Evolutionary conservation across 2,888 invertebrate species (phyloP).

Genomic region (Mythimna albipuncta): DNA sequence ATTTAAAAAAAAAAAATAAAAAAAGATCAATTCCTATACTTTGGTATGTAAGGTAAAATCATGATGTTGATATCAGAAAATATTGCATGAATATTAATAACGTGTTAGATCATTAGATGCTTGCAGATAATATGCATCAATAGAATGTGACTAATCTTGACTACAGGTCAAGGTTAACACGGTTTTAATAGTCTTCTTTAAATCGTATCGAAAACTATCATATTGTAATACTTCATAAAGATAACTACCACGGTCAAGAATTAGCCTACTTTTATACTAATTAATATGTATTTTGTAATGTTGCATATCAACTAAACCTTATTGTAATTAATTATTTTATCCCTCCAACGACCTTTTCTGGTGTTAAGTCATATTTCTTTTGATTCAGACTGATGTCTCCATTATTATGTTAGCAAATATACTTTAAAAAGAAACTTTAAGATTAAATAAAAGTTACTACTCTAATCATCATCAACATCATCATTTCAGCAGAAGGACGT

Average conservation of each 20-base stretch:
- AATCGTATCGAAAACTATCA: not conserved
- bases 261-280: slow-evolving; percentile 13
- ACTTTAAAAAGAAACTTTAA: too few relatives aligned
- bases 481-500: too few relatives aligned
- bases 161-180: not conserved
- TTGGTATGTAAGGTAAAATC: not conserved
- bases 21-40: too few relatives aligned
- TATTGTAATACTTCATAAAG: not conserved
- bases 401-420: too few relatives aligned
- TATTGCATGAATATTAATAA: not conserved
- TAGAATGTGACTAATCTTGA: not conserved
- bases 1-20: too few relatives aligned
- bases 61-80: not conserved
- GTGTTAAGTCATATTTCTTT: too few relatives aligned
- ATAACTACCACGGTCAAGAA: not conserved
- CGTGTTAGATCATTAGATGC: not conserved
- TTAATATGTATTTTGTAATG: not conserved
- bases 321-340: too few relatives aligned
- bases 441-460: too few relatives aligned
- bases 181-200: slow-evolving; percentile 2
- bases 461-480: too few relatives aligned
- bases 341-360: too few relatives aligned
- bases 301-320: too few relatives aligned
- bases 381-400: too few relatives aligned
- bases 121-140: not conserved